Percentiles rank a stretch among this genome's conserved stretches.
These are phyloP conservation scores for Eulemur mongoz DNA, from an alignment of 2,797 vertebrate genomes.

Conservation along the genomic window DNA sequence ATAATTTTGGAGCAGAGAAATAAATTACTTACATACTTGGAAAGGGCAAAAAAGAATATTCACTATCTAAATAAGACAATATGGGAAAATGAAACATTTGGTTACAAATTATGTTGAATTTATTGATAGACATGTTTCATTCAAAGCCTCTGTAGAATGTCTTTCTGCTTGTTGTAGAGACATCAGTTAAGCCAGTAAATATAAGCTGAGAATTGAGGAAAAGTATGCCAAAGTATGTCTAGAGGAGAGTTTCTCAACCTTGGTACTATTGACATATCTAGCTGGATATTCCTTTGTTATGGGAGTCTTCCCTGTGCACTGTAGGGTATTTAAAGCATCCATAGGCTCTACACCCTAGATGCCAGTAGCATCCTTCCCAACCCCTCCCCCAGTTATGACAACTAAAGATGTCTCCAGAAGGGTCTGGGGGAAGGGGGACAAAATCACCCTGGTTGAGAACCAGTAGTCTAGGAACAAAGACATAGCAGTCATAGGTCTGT, in stretches of 20 bases:
- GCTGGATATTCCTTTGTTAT: not conserved
- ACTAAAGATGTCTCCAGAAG: not conserved
- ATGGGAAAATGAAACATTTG: not conserved
- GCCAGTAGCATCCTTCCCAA: rapidly evolving
- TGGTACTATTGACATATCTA: not conserved
- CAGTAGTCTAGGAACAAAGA: not conserved
- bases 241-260: not conserved
- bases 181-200: not conserved
- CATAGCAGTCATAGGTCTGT: not conserved
- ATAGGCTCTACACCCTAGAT: not conserved
- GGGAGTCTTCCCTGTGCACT: too few species aligned
- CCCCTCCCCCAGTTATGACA: rapidly evolving
- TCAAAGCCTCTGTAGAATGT: not conserved
- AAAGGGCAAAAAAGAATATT: not conserved
- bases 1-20: not conserved
- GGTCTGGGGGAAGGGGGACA: too few species aligned
- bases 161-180: not conserved
- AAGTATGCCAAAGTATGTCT: not conserved
- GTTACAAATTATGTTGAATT: not conserved
- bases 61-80: not conserved
- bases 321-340: not conserved
- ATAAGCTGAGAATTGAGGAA: not conserved
- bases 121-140: not conserved
- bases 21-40: not conserved
- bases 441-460: not conserved